A percentile compares a stretch with the other conserved stretches of the same genome.
phyloP scores from a whole-genome alignment of 2,888 invertebrate species.

The Lasioglossum calceatum region DNA sequence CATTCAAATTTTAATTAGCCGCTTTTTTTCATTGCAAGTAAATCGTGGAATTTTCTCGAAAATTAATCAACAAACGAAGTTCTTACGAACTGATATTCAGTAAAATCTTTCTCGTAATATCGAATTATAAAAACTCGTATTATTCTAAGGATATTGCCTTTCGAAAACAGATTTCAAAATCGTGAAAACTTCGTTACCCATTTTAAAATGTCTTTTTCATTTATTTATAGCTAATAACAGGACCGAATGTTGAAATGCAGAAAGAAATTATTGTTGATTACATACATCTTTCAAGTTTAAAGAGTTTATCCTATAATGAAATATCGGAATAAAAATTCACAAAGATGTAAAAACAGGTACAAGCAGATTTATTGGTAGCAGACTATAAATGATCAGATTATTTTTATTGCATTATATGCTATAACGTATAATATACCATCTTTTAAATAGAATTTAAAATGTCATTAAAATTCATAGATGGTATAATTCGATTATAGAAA shows the following conservation, averaged over 20 bases:
- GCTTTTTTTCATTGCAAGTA: neutral
- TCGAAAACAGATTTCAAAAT: neutral
- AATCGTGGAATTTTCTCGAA: neutral
- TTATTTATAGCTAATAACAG: neutral
- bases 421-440: neutral
- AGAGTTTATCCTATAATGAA: constrained; percentile 27
- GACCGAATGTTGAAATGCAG: constrained; percentile 11
- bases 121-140: neutral
- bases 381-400: constrained; percentile 2
- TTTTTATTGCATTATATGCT: neutral
- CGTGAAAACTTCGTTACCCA: neutral
- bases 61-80: neutral
- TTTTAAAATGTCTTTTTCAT: neutral
- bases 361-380: neutral
- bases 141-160: neutral
- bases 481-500: constrained; percentile 8
- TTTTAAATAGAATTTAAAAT: neutral
- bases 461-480: neutral
- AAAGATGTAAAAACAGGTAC: constrained; percentile 15
- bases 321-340: constrained; percentile 5
- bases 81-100: neutral
- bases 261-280: neutral
- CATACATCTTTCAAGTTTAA: neutral
- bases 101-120: too few relatives aligned
- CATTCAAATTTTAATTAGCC: neutral